These are phyloP conservation scores for Notothenia coriiceps DNA, from an alignment of 2,113 vertebrate genomes.

Conservation along the genomic window DNA sequence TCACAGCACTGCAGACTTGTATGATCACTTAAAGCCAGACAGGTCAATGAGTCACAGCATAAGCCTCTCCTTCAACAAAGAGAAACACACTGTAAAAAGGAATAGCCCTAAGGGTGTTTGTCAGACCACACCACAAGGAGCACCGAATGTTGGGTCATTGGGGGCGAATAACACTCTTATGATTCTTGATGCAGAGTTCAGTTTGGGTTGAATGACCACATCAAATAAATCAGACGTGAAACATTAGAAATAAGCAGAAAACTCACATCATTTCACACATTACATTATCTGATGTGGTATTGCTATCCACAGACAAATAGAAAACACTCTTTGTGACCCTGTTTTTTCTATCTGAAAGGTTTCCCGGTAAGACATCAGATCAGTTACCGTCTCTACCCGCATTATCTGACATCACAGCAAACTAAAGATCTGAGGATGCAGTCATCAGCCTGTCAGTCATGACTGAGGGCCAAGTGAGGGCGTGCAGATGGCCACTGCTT, in stretches of 20 bases:
- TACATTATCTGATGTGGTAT: conserved; percentile 20
- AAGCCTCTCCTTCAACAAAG: conserved; percentile 26
- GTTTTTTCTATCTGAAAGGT: neutral
- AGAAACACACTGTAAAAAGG: conserved; percentile 12
- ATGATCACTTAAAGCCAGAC: conserved; percentile 32
- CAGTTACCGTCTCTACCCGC: neutral
- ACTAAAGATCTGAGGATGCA: conserved; percentile 51
- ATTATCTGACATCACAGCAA: conserved; percentile 61
- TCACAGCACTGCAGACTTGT: conserved; percentile 23
- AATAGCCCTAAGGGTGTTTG: conserved; percentile 50
- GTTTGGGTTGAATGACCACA: conserved; percentile 40
- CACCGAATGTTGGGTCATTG: conserved; percentile 29
- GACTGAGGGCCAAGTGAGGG: conserved; percentile 68
- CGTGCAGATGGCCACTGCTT: conserved; percentile 83
- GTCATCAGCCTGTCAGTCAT: conserved; percentile 59
- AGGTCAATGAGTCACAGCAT: conserved; percentile 49
- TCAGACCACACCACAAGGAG: conserved; percentile 52
- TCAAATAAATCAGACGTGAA: conserved; percentile 23
- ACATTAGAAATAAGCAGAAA: conserved; percentile 20
- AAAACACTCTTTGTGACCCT: neutral
- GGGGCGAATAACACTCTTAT: conserved; percentile 38
- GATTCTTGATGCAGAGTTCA: conserved; percentile 3
- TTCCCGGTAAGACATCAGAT: conserved; percentile 12
- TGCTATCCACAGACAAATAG: neutral
- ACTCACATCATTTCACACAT: conserved; percentile 31